Percentiles rank a stretch among this genome's conserved stretches.
Conservation (phyloP, 2,113 vertebrate species). For the Oncorhynchus kisutch region DNA sequence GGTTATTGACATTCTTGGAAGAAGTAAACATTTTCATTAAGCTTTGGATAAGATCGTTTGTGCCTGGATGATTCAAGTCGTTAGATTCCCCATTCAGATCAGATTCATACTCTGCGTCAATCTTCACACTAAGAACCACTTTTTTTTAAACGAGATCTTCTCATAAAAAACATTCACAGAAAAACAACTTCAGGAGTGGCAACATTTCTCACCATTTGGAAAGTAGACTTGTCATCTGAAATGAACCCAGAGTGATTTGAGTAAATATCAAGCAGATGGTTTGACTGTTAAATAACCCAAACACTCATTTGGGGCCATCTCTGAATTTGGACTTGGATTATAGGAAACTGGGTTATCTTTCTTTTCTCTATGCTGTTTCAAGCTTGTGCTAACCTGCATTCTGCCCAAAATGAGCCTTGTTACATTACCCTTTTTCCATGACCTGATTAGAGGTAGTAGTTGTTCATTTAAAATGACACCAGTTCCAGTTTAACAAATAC, state of each 20-base stretch:
- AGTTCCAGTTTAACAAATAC: too few species aligned
- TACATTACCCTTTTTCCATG: background rate
- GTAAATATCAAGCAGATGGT: slow-evolving; percentile 59
- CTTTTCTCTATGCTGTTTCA: slow-evolving; percentile 17
- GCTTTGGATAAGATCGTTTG: slow-evolving; percentile 17
- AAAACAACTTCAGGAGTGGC: slow-evolving; percentile 3
- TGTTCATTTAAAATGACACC: too few species aligned
- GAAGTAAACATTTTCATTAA: slow-evolving; percentile 35
- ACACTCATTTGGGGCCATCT: slow-evolving; percentile 39
- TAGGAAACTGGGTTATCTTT: slow-evolving; percentile 22
- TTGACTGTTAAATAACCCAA: slow-evolving; percentile 56
- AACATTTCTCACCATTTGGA: slow-evolving; percentile 46
- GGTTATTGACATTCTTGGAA: slow-evolving; percentile 14
- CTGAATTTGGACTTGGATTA: slow-evolving; percentile 13
- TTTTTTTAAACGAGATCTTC: slow-evolving; percentile 35
- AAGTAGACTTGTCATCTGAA: slow-evolving; percentile 28
- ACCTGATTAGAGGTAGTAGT: background rate
- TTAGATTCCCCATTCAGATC: slow-evolving; percentile 31
- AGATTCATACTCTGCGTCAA: slow-evolving; percentile 13
- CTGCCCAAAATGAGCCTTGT: background rate
- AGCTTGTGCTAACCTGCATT: background rate
- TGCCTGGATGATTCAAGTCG: slow-evolving; percentile 10
- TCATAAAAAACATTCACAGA: slow-evolving; percentile 23
- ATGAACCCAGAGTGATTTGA: slow-evolving; percentile 41
- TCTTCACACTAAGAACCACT: slow-evolving; percentile 46